Evolutionary conservation across 2,113 vertebrate genomes (phyloP).

Genomic region (Malurus alboscapulatus): DNA sequence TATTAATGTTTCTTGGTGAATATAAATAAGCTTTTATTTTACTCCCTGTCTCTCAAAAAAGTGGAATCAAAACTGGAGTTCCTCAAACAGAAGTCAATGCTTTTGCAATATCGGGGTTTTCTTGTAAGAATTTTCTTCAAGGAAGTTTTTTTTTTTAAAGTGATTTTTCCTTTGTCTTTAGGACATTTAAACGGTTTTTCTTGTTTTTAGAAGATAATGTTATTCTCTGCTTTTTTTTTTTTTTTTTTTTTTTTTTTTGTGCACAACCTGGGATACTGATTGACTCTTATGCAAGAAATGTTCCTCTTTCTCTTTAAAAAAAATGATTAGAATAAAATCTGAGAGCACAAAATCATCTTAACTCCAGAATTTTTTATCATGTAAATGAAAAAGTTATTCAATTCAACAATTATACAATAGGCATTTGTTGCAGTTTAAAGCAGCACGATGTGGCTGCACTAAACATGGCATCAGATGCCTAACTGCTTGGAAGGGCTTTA

Average conservation of each 20-base stretch:
- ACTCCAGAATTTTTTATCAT: background rate
- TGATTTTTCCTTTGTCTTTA: background rate
- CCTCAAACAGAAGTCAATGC: background rate
- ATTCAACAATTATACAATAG: background rate
- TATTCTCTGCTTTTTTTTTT: background rate
- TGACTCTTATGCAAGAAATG: background rate
- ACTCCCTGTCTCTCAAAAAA: background rate
- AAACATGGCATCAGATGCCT: background rate
- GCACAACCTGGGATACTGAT: background rate
- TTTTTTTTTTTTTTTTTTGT: background rate
- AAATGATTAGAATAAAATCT: background rate
- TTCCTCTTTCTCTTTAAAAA: background rate
- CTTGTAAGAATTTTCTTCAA: background rate
- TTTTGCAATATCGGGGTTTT: background rate
- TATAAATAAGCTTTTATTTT: background rate
- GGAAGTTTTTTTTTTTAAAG: background rate
- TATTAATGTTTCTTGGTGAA: background rate
- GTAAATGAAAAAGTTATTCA: background rate
- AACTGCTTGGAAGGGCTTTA: background rate
- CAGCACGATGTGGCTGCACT: background rate
- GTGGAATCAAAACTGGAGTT: background rate
- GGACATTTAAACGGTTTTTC: background rate
- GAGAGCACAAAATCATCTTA: background rate
- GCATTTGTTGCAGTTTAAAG: background rate
- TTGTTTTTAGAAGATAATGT: background rate